These are phyloP conservation scores for Netelia virgata DNA, from an alignment of 2,888 invertebrate genomes.

Conservation along the genomic window DNA sequence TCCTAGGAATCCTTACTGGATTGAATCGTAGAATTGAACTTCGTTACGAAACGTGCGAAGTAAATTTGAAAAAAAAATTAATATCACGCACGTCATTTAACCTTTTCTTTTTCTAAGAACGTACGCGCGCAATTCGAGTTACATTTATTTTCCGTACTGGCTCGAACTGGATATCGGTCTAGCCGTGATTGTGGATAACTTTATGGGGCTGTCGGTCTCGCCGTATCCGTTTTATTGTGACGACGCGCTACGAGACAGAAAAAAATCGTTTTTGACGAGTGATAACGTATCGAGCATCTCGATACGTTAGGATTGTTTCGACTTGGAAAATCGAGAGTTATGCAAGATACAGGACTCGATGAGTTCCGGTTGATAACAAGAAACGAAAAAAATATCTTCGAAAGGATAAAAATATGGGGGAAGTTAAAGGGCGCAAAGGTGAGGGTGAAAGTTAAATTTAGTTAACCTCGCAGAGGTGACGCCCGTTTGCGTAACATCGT, in stretches of 20 bases:
- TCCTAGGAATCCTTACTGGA: too few species aligned
- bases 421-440: too few species aligned
- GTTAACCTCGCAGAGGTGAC: too few species aligned
- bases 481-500: too few species aligned
- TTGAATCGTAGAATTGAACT: neutral
- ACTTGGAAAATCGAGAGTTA: neutral
- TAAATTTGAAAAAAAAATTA: neutral
- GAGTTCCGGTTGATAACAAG: neutral
- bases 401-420: too few species aligned
- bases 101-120: neutral
- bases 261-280: slow-evolving; percentile 13
- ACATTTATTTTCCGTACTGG: neutral
- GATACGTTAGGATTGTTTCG: neutral
- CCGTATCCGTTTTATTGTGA: slow-evolving; percentile 17
- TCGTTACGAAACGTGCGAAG: neutral
- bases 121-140: neutral
- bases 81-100: neutral
- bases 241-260: slow-evolving; percentile 31
- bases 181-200: slow-evolving; percentile 39
- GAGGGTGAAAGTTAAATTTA: too few species aligned
- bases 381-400: neutral
- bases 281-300: neutral
- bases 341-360: neutral
- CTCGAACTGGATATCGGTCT: slow-evolving; percentile 23
- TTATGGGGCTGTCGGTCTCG: slow-evolving; percentile 53